Evolutionary conservation across 2,113 vertebrate genomes (phyloP).

Genomic region (Rattus rattus): DNA sequence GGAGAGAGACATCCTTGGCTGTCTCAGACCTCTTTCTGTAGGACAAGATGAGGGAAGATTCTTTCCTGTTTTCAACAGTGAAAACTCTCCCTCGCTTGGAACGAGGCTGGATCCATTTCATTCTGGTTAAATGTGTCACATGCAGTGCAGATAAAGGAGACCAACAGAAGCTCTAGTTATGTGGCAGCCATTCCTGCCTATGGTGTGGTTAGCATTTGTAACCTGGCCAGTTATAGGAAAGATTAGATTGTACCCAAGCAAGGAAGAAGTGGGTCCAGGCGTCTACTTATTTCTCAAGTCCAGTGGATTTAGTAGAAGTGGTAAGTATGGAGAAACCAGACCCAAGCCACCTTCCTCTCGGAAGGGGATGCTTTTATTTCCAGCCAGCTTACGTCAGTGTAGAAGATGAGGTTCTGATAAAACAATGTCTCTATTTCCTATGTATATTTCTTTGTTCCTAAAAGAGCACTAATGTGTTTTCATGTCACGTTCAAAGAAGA

Average conservation of each 20-base stretch:
- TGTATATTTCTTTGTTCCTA: conserved; percentile 81
- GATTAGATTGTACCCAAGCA: neutral
- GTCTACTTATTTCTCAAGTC: neutral
- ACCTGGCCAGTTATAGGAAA: neutral
- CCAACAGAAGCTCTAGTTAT: neutral
- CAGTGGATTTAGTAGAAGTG: neutral
- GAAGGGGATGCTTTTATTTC: conserved; percentile 68
- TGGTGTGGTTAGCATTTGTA: neutral
- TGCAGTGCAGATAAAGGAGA: neutral
- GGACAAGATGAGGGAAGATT: neutral
- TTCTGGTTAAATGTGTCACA: neutral
- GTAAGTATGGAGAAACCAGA: conserved; percentile 63
- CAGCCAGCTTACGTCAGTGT: conserved; percentile 70
- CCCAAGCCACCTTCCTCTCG: conserved; percentile 61
- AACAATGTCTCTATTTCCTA: conserved; percentile 83
- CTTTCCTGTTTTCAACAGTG: neutral
- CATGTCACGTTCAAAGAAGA: conserved; percentile 72
- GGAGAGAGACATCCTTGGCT: neutral
- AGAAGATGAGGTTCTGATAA: conserved; percentile 71
- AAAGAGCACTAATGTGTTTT: conserved; percentile 77
- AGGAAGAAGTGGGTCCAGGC: neutral
- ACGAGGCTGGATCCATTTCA: neutral
- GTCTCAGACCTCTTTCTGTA: neutral
- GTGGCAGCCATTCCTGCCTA: neutral
- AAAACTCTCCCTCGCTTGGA: neutral